These are phyloP conservation scores for Tachyglossus aculeatus DNA, from an alignment of 2,797 vertebrate genomes.

Conservation along the genomic window DNA sequence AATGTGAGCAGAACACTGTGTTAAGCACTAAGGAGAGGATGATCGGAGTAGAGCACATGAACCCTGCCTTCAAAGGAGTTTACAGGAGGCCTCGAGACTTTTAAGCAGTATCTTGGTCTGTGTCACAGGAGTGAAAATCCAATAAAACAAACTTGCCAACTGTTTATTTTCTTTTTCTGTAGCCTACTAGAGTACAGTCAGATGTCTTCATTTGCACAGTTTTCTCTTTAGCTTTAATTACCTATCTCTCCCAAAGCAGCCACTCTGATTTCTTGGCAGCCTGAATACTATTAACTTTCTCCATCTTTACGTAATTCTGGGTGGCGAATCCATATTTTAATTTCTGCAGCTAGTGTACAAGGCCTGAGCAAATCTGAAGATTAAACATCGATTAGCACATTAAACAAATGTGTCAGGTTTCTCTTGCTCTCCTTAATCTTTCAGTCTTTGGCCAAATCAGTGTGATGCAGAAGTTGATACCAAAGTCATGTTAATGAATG, in stretches of 20 bases:
- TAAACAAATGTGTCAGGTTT: constrained; percentile 1
- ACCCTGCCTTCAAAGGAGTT: too few relatives aligned
- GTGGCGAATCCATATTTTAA: constrained; percentile 27
- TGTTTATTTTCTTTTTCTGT: too few relatives aligned
- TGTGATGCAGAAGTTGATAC: constrained; percentile 8
- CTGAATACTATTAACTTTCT: neutral
- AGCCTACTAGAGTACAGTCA: neutral
- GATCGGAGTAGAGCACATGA: too few relatives aligned
- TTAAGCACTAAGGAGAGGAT: too few relatives aligned
- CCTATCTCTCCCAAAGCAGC: neutral
- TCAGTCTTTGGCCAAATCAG: neutral
- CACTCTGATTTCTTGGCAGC: neutral
- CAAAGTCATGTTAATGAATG: constrained; percentile 15
- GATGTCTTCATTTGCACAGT: neutral
- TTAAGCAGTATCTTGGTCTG: too few relatives aligned
- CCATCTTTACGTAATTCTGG: constrained; percentile 15
- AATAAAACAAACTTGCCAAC: too few relatives aligned
- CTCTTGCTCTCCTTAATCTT: neutral
- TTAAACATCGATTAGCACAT: constrained; percentile 42
- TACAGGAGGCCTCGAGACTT: too few relatives aligned
- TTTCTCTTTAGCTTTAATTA: constrained; percentile 8
- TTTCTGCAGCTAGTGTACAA: constrained; percentile 18
- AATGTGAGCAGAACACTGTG: too few relatives aligned
- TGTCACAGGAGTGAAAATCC: too few relatives aligned
- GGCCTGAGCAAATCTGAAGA: constrained; percentile 21